Evolutionary conservation across 2,797 vertebrate species (phyloP), one percentile per base, ranked within the genome.

Genomic region (Lagocephalus sceleratus): DNA sequence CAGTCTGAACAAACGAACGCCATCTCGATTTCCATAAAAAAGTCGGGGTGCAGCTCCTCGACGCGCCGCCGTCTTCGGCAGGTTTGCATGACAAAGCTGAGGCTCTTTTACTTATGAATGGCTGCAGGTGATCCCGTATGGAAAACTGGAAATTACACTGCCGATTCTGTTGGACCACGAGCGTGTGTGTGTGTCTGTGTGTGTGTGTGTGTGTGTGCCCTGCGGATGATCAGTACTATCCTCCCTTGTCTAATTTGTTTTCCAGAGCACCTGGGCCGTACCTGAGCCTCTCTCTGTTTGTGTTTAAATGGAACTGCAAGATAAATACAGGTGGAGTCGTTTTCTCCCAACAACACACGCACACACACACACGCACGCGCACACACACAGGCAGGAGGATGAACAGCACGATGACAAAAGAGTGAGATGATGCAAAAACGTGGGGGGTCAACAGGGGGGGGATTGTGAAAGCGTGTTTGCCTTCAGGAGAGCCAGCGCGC

Each of bases 321-420:
- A 87, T 86, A 88, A 89, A 90, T 88, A 90, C 81, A 88, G 88
- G 88, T 84, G 87, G 85, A 74, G 88, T 85, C 55, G 60, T 70
- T 76, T 84, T 83, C 59, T 74, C 32, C 47, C 42, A 39, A 69
- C 42, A 47, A 26, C 66, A 71, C 51, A 53, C 11, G n/a, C 39
- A 40, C 39, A 41, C 39, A 40, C 39, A 40, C 39, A 40, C 12
- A 40, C 39, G 8, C 40, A 42, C 40, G 17, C 40, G 17, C 40
- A 42, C 40, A 42, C 1, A 19, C 16, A n/a, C 20, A 73, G 48
- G 46, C 8, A 43, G 48, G 60, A 43, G 51, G 22, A 54, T 26
- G 39, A 54, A 50, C 47, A 55, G 46, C 25, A 61, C 14, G 51
- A 32, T 56, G 42, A 71, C 54, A 63, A 68, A 63, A 62, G 51